Evolutionary conservation across 1,140 invertebrate genomes (phyloP), one percentile per base, ranked within the genome.

Genomic region (Drosophila obscura): DNA sequence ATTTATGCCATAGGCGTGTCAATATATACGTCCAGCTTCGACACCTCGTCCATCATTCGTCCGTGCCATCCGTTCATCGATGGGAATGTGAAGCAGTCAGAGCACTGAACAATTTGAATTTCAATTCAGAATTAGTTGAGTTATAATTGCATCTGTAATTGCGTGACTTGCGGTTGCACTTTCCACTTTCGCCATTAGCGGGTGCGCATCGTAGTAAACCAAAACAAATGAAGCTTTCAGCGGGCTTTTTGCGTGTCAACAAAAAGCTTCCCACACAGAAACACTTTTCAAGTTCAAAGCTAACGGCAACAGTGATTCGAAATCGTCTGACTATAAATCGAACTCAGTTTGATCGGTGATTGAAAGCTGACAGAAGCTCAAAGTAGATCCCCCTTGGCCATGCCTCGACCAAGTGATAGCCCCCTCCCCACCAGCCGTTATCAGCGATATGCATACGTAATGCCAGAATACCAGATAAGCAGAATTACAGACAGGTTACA

Each of bases 251-350:
- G 4, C 15, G 3, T 5, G 24, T 6, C 5, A 72, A 58, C 57
- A 35, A 39, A 63, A 49, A 73, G 69, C 69, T 55, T 15, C 28
- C 13, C 22, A 0, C 8, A 8, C 8, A 6, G 35, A 19, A 1
- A 19, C 26, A 31, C 16, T 45, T 48, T 65, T 63, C 58, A 75
- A 74, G 71, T 74, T 74, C 53, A 74, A 59, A 75, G 60, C 71
- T 58, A 66, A 52, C 15, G 51, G 61, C 60, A 24, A 26, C 22
- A 22, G 22, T 9, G 15, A 49, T 73, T 41, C 7, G 43, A 64
- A 51, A 64, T 45, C 7, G 24, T n/a, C 26, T 4, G 55, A 22
- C 39, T 9, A 71, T 71, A 73, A 55, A 73, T 53, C 50, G 16
- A 35, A 50, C 35, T 41, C 31, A 60, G 45, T 50, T 45, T 41